phyloP scores from a whole-genome alignment of 92 coral and sea anemone genomes.

The Palythoa heliodiscus region DNA sequence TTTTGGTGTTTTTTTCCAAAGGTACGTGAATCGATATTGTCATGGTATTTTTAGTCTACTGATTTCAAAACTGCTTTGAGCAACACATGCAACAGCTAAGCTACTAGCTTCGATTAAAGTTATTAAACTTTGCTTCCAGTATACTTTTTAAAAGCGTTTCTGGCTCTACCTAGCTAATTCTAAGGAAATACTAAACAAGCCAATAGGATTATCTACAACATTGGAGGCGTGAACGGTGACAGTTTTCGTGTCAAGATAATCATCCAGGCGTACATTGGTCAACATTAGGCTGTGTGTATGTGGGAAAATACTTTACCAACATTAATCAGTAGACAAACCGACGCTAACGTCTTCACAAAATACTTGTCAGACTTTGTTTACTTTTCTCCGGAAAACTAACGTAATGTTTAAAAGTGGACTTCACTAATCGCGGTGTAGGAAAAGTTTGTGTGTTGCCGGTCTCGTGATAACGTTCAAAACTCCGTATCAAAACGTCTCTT shows the following conservation, averaged over 20 bases:
- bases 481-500: too few relatives aligned
- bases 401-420: too few relatives aligned
- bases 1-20: background rate
- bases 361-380: background rate
- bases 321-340: background rate
- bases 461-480: too few relatives aligned
- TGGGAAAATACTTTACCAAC: background rate
- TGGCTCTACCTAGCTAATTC: too few relatives aligned
- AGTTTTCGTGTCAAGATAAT: background rate
- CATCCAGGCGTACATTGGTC: background rate
- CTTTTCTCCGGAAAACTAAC: background rate
- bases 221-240: background rate
- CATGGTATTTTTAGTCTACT: too few relatives aligned
- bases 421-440: too few relatives aligned
- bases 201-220: background rate
- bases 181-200: background rate
- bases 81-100: too few relatives aligned
- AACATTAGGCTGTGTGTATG: background rate
- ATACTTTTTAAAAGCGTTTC: too few relatives aligned
- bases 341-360: background rate
- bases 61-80: too few relatives aligned
- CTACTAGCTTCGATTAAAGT: too few relatives aligned
- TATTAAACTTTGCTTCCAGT: too few relatives aligned
- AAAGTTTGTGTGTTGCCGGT: too few relatives aligned
- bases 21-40: background rate